These are phyloP conservation scores for Parnassius apollo DNA, from an alignment of 2,888 invertebrate species.

Conservation along the genomic window DNA sequence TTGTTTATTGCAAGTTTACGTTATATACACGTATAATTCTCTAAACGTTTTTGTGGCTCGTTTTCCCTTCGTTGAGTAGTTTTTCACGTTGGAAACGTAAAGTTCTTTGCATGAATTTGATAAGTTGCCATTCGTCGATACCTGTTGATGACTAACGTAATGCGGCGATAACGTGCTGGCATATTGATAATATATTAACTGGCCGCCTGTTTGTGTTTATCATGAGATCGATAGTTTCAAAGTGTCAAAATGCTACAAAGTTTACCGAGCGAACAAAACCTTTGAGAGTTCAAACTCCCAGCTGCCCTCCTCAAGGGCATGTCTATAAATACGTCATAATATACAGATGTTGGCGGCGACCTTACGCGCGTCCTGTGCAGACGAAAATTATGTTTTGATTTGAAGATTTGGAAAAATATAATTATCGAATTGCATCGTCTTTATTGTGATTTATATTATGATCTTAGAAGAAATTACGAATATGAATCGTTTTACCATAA, in stretches of 20 bases:
- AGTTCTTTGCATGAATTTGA: not conserved
- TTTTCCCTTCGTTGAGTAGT: slow-evolving; percentile 4
- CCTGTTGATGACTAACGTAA: slow-evolving; percentile 7
- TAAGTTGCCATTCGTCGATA: slow-evolving; percentile 5
- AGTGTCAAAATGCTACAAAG: slow-evolving; percentile 2
- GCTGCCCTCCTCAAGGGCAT: slow-evolving; percentile 66
- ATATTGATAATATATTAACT: not conserved
- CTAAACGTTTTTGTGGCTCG: slow-evolving; percentile 13
- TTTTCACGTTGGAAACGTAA: slow-evolving; percentile 5
- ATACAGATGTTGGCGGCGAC: slow-evolving; percentile 40
- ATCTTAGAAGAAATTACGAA: too few relatives aligned
- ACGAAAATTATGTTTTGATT: slow-evolving; percentile 3
- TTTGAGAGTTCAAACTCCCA: slow-evolving; percentile 37
- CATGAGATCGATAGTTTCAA: slow-evolving; percentile 11
- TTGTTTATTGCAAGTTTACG: not conserved
- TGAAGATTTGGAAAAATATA: not conserved
- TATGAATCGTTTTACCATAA: too few relatives aligned
- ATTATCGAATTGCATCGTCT: too few relatives aligned
- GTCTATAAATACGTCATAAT: slow-evolving; percentile 50
- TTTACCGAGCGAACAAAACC: slow-evolving; percentile 14
- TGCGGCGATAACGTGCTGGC: slow-evolving; percentile 1
- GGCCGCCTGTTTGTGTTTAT: not conserved
- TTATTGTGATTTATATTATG: too few relatives aligned
- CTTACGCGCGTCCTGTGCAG: slow-evolving; percentile 19
- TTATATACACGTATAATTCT: not conserved